Conservation (phyloP, 2,113 vertebrate genomes). For the Oplegnathus fasciatus region DNA sequence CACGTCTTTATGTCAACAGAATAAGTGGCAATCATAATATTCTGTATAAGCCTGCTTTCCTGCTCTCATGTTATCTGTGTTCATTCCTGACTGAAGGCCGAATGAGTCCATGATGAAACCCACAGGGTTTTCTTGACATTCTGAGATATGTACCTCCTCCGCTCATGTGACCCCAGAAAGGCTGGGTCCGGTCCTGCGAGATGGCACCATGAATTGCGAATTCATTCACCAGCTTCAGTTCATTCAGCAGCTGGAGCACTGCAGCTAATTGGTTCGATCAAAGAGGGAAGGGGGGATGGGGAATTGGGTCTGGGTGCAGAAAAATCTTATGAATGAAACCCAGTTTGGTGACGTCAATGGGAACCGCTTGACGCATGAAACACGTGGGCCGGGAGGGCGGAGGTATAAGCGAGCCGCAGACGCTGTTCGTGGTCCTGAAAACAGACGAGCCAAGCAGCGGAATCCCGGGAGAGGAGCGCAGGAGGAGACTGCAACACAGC, state of each 20-base stretch:
- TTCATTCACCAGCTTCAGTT: constrained; percentile 42
- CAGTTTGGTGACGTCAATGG: constrained; percentile 77
- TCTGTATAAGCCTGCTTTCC: too few relatives aligned
- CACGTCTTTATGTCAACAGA: too few relatives aligned
- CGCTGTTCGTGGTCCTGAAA: constrained; percentile 64
- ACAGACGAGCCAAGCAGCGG: constrained; percentile 19
- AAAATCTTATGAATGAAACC: constrained; percentile 76
- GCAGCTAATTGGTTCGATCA: constrained; percentile 55
- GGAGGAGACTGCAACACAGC: background rate
- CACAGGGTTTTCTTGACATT: background rate
- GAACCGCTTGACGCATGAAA: constrained; percentile 71
- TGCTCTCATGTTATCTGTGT: too few relatives aligned
- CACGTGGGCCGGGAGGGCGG: constrained; percentile 64
- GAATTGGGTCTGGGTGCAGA: background rate
- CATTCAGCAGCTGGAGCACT: constrained; percentile 53
- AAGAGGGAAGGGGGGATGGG: background rate
- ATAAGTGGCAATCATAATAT: too few relatives aligned
- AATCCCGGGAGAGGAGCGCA: constrained; percentile 12
- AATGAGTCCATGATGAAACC: background rate
- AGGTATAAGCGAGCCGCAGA: constrained; percentile 47
- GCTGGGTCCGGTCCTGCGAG: background rate
- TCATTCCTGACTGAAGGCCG: background rate
- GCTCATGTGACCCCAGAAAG: background rate
- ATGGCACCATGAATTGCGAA: background rate
- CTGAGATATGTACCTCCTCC: background rate